Evolutionary conservation across 2,113 vertebrate genomes (phyloP), one percentile per base, ranked within the genome.

Genomic region (Anolis carolinensis): DNA sequence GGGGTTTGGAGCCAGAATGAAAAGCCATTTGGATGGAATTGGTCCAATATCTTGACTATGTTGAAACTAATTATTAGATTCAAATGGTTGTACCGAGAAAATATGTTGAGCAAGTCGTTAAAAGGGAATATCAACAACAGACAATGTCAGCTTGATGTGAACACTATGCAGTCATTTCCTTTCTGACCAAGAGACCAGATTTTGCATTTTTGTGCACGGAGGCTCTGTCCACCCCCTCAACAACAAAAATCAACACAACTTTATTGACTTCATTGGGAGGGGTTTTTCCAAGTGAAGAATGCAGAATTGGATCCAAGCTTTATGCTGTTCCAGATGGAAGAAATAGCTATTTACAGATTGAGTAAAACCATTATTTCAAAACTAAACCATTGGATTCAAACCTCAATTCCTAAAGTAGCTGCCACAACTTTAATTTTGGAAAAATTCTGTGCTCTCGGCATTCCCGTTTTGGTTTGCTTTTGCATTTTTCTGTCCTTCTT

Each of bases 281-380:
- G 13, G 14, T 90, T 34, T 7, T 79, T 65, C 59, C 78, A 79
- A 94, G 71, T 87, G 83, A 94, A 90, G 90, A 94, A 94, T 93
- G 93, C 67, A 89, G 75, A 87, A 89, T 81, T 88, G 82, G 86
- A 83, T 93, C 92, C 93, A 95, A 92, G 90, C 84, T 91, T 92
- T 81, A 3, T 92, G 89, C 88, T 91, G 73, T 92, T 94, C 92
- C 93, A 94, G 89, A 91, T 94, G 90, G 87, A 81, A 73, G 80
- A 92, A 91, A 90, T 85, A 82, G 2, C 0, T 90, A 89, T 83
- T 90, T 89, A 89, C 82, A 91, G 78, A 83, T 78, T 89, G 39
- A 81, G 86, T 89, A 63, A 84, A 84, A 63, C 39, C 44, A 81
- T 68, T 88, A 59, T 88, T 75, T 81, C 27, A 14, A 67, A 59